Evolutionary conservation across 2,113 vertebrate genomes (phyloP).

Genomic region (Tretioscincus oriximinensis): DNA sequence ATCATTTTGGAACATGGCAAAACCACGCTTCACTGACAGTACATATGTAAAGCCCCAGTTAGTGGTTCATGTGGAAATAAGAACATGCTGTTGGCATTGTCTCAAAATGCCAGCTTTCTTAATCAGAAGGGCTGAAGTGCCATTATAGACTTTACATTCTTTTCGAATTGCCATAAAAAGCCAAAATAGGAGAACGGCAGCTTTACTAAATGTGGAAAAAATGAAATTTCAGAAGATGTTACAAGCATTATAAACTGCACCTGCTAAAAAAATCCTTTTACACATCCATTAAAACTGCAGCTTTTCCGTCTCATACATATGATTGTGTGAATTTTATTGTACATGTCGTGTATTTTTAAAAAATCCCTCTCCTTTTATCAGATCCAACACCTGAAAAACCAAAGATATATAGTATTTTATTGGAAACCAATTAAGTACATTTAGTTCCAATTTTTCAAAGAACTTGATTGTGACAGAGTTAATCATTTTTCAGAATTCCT

Average conservation of each 20-base stretch:
- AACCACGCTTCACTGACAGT: conserved; percentile 55
- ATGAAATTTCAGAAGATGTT: no score
- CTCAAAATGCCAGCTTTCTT: conserved; percentile 47
- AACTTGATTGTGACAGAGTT: conserved; percentile 30
- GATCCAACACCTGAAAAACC: conserved; percentile 32
- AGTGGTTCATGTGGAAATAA: conserved; percentile 57
- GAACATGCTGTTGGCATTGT: conserved; percentile 31
- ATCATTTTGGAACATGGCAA: conserved; percentile 65
- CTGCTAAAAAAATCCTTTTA: no score
- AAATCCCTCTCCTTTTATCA: conserved; percentile 39
- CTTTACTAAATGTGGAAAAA: no score
- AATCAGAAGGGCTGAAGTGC: conserved; percentile 53
- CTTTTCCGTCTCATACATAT: no score
- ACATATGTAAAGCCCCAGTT: conserved; percentile 49
- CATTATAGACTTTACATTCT: conserved; percentile 23
- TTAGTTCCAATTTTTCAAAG: conserved; percentile 40
- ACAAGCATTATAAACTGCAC: no score
- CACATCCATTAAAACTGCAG: no score
- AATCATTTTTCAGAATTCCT: conserved; percentile 37
- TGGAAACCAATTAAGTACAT: conserved; percentile 42
- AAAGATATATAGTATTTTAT: conserved; percentile 20
- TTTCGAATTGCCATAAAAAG: no score
- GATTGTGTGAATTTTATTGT: background rate
- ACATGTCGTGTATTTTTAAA: background rate
- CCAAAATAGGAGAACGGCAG: no score